Evolutionary conservation across 2,888 invertebrate species (phyloP).

Genomic region (Agrilus biguttatus): DNA sequence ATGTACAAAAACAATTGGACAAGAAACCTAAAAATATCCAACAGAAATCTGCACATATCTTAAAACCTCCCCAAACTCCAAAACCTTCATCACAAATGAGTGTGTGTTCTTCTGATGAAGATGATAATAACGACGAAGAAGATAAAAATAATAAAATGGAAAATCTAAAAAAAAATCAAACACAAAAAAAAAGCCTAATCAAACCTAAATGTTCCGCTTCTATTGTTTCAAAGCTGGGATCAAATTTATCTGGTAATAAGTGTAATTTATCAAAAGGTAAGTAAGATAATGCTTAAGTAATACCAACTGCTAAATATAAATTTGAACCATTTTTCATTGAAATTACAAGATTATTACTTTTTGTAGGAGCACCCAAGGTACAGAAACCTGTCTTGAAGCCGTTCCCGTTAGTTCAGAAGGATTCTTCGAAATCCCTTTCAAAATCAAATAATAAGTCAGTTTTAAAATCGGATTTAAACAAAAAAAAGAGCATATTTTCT

Average conservation of each 20-base stretch:
- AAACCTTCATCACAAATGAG: slow-evolving; percentile 23
- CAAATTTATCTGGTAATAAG: slow-evolving; percentile 27
- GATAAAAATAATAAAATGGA: slow-evolving; percentile 24
- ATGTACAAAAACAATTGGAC: slow-evolving; percentile 2
- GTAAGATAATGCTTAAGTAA: not conserved
- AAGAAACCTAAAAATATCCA: slow-evolving; percentile 11
- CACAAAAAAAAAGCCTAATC: slow-evolving; percentile 37
- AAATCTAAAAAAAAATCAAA: slow-evolving; percentile 25
- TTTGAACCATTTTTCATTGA: no score
- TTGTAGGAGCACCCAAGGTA: slow-evolving; percentile 8
- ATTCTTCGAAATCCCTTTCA: slow-evolving; percentile 1
- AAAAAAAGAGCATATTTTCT: slow-evolving; percentile 70
- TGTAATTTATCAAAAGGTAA: slow-evolving; percentile 16
- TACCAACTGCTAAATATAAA: slow-evolving; percentile 13
- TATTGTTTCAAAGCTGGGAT: slow-evolving; percentile 37
- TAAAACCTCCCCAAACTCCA: slow-evolving; percentile 9
- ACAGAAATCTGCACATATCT: slow-evolving; percentile 10
- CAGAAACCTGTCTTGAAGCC: not conserved
- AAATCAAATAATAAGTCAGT: slow-evolving; percentile 5
- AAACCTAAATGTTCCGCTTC: slow-evolving; percentile 52
- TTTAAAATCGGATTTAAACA: slow-evolving; percentile 25
- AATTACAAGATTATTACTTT: slow-evolving; percentile 7
- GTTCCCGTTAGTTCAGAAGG: not conserved
- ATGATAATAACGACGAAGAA: slow-evolving; percentile 15
- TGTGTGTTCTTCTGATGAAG: slow-evolving; percentile 23